Evolutionary conservation across 2,888 invertebrate species (phyloP), one percentile per base, ranked within the genome.

Genomic region (Drosophila tripunctata): DNA sequence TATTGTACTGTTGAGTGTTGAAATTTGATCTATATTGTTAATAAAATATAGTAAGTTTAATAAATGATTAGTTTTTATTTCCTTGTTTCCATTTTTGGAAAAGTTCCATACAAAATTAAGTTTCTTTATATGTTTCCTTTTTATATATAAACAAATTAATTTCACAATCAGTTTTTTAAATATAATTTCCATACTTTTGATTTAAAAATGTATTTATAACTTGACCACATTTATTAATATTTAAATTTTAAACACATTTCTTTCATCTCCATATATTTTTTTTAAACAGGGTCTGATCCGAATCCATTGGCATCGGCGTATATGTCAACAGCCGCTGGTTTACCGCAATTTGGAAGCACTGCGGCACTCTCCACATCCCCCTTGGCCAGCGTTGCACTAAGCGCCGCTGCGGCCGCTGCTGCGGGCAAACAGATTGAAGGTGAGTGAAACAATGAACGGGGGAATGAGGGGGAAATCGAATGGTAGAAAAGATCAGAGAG

Each of bases 361-460:
- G 91, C 94, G 66, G 82, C 87, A 43, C 94, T 95, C 51, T 93
- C 94, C 76, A 93, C 94, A 72, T 91, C 91, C 74, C 94, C 94
- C 67, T 92, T 94, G 87, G 93, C 91, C 89, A 90, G 93, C 86
- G 94, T 94, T 65, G 95, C 95, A 83, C 93, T 95, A 78, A 94
- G 95, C 51, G 94, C 95, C 62, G 94, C 96, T 57, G 95, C 95
- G 50, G 95, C 95, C 44, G 95, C 95, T 24, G 96, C 96, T 64
- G 95, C 96, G 67, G 96, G 96, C 76, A 98, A 98, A 92, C 98
- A 98, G 92, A 96, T 98, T 89, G 98, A 98, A 94, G 96, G 95
- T 95, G 92, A 92, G 89, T 89, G n/a, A n/a, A n/a, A n/a, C 8
- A 6, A 38, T 27, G n/a, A 12, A 17, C 8, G 36, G 57, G 24